Conservation (phyloP, 1,140 invertebrate species). For the Listronotus bonariensis region DNA sequence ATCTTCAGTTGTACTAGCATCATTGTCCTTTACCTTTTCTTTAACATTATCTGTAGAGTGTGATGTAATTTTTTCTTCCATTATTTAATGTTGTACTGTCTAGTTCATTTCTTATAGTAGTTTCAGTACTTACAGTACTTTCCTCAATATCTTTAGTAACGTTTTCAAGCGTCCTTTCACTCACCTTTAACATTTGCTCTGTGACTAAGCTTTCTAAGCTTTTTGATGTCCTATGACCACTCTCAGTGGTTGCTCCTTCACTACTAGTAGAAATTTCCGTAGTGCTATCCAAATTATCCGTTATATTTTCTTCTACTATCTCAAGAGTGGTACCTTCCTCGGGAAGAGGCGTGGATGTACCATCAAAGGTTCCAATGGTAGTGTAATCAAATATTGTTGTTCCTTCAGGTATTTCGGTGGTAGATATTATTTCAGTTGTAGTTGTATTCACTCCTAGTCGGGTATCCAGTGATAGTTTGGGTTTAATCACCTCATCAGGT, state of each 20-base stretch:
- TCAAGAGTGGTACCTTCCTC: not conserved
- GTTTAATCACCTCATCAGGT: no score
- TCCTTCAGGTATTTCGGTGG: not conserved
- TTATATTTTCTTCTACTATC: conserved; percentile 21
- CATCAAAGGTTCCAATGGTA: no score
- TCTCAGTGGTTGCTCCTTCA: conserved; percentile 8
- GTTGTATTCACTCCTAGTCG: conserved; percentile 17
- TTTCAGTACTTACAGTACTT: not conserved
- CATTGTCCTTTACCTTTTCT: not conserved
- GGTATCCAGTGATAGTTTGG: not conserved
- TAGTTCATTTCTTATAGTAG: conserved; percentile 10
- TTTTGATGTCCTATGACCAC: conserved; percentile 7
- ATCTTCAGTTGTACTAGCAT: no score
- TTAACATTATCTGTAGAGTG: not conserved
- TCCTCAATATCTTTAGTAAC: conserved; percentile 1
- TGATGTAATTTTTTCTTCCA: not conserved
- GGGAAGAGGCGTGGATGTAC: no score
- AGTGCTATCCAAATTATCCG: not conserved
- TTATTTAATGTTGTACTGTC: conserved; percentile 9
- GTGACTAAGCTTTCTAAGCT: conserved; percentile 6
- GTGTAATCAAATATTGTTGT: no score
- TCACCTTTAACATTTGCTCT: conserved; percentile 15
- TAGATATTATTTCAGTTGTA: conserved; percentile 15
- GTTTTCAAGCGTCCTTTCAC: not conserved
- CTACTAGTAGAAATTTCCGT: not conserved